Evolutionary conservation across 2,113 vertebrate species (phyloP).

Genomic region (Lichenostomus cassidix): DNA sequence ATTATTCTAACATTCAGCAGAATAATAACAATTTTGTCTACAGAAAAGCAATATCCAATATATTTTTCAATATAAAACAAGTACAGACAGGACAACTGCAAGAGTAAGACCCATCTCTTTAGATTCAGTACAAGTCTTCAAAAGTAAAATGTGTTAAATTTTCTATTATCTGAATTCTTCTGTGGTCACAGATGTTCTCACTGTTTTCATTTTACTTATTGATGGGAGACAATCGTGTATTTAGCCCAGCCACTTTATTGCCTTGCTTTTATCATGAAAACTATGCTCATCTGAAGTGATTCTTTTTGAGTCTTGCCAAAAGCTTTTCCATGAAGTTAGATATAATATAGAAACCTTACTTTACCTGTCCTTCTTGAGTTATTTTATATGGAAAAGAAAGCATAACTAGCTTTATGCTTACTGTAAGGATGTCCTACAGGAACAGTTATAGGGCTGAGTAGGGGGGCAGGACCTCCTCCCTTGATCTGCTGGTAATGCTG

Average conservation of each 20-base stretch:
- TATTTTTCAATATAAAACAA: background rate
- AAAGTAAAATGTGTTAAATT: background rate
- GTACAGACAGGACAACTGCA: background rate
- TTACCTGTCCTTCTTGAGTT: background rate
- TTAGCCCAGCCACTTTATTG: background rate
- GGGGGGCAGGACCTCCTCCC: background rate
- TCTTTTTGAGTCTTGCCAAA: background rate
- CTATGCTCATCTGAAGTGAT: background rate
- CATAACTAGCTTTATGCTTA: background rate
- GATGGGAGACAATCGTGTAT: background rate
- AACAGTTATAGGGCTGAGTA: background rate
- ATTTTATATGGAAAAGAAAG: background rate
- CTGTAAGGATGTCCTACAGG: background rate
- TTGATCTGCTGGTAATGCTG: background rate
- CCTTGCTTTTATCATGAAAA: background rate
- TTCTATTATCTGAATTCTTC: slow-evolving; percentile 15
- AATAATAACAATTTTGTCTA: background rate
- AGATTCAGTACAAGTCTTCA: background rate
- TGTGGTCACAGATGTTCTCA: slow-evolving; percentile 14
- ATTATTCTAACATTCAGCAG: background rate
- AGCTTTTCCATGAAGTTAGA: background rate
- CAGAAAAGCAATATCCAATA: background rate
- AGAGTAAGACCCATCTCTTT: background rate
- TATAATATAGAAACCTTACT: background rate
- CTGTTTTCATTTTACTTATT: slow-evolving; percentile 10